phyloP scores from a whole-genome alignment of 2,113 vertebrate genomes.

The Macrotus californicus region DNA sequence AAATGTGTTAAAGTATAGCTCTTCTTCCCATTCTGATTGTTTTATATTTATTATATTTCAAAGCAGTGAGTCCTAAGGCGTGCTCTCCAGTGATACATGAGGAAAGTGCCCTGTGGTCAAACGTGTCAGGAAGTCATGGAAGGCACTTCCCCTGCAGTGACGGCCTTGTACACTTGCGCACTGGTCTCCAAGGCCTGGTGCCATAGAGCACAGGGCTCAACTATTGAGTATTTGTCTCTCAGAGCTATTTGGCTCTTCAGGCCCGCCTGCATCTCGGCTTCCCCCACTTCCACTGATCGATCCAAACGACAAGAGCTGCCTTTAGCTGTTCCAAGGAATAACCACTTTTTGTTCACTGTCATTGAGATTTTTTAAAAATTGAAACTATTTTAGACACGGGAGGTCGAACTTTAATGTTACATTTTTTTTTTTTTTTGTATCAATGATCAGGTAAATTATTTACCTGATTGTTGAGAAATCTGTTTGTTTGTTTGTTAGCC shows the following conservation, averaged over 20 bases:
- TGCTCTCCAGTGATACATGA: not conserved
- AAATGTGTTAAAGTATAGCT: not conserved
- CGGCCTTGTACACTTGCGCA: not conserved
- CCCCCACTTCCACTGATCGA: not conserved
- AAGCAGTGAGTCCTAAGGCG: not conserved
- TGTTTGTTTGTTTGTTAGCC: not conserved
- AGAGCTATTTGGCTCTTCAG: not conserved
- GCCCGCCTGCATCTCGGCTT: rapidly evolving
- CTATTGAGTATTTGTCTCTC: not conserved
- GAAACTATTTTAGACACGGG: not conserved
- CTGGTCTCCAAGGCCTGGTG: not conserved
- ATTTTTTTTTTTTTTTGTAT: not conserved
- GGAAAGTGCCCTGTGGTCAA: not conserved
- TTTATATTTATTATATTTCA: not conserved
- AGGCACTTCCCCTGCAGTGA: not conserved
- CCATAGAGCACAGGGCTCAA: not conserved
- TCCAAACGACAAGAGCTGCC: not conserved
- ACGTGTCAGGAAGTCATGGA: not conserved
- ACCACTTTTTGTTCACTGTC: not conserved
- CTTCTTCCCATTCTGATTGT: not conserved
- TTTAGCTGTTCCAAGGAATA: not conserved
- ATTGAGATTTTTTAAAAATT: not conserved
- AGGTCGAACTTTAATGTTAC: not conserved
- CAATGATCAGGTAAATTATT: not conserved
- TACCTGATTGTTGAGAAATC: no score